Base-by-base conservation (phyloP, 2,797 vertebrate species). In the Melanogrammus aeglefinus region DNA sequence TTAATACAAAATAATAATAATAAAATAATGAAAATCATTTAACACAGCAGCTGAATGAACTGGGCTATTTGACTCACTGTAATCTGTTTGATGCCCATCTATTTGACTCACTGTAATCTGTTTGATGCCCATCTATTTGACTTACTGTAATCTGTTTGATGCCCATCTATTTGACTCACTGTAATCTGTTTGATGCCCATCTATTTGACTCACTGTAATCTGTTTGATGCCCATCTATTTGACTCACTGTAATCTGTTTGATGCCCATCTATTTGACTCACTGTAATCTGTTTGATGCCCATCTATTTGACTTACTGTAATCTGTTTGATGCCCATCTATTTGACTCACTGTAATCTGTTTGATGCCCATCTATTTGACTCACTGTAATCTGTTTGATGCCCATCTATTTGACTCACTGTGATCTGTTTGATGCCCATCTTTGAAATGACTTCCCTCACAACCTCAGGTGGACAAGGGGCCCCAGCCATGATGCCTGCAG, bases 381-480 rank as follows among this genome's bases (percentile, higher is more conserved):
- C 29, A 29, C 29, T 29, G 29, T 29, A 29, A 29, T 29, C 29
- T 29, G 29, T 29, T 29, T 29, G 29, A 29, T 29, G 29, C 31
- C 31, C 31, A 2, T 31, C 21, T 41, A 33, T 36, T 74, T 47
- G 75, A 95, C 97, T 97, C 87, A 99, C 97, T 75, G 93, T 82
- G 0, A 96, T 3, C 29, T 93, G 91, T 1, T 86, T 89, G 86
- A 96, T 75, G 41, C 91, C 91, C 94, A 97, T 93, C 29, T 31
- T 16, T 21, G 81, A 84, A 0, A 93, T 81, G 73, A 96, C 12
- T 47, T 88, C 87, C 86, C 41, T 95, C 70, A 96, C 41, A 36
- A 98, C 63, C 57, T 97, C 96, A 3, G 94, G 86, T 31, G 97
- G 96, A 84, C 92, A 96, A 2, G 95, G 86, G 6, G 97, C 94